These are phyloP conservation scores for Alouatta palliata DNA, from an alignment of 2,113 vertebrate species.

Conservation along the genomic window DNA sequence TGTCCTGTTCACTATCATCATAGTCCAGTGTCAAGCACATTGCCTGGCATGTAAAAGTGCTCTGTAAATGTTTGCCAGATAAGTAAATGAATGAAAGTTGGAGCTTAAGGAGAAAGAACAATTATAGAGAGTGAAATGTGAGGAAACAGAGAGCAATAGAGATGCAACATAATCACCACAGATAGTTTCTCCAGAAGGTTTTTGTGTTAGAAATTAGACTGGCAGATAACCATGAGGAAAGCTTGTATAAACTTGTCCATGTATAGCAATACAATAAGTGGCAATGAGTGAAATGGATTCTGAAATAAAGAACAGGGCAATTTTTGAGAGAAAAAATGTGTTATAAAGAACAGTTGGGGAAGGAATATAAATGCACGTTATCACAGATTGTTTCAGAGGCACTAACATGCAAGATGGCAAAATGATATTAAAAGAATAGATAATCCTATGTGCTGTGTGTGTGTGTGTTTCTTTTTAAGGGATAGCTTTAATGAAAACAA, in stretches of 20 bases:
- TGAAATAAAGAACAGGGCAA: neutral
- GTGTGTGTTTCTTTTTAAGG: neutral
- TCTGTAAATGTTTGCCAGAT: neutral
- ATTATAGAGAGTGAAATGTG: neutral
- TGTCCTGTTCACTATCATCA: neutral
- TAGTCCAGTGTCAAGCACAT: neutral
- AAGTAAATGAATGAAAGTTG: constrained; percentile 21
- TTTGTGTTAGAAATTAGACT: constrained; percentile 48
- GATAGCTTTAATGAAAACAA: constrained; percentile 60
- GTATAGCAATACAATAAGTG: neutral
- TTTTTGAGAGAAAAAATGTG: constrained; percentile 43
- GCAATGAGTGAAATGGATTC: neutral
- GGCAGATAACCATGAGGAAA: constrained; percentile 40
- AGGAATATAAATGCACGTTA: constrained; percentile 52
- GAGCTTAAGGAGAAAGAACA: constrained; percentile 39
- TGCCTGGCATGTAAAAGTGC: neutral
- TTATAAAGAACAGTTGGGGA: constrained; percentile 53
- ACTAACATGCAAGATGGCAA: constrained; percentile 57
- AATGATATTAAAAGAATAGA: constrained; percentile 50
- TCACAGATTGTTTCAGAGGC: constrained; percentile 58
- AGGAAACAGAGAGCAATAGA: neutral
- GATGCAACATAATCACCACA: neutral
- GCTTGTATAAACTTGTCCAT: neutral
- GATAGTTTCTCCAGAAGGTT: neutral
- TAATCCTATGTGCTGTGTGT: constrained; percentile 32